phyloP scores from a whole-genome alignment of 2,797 vertebrate species.

The Nyctalus aviator region DNA sequence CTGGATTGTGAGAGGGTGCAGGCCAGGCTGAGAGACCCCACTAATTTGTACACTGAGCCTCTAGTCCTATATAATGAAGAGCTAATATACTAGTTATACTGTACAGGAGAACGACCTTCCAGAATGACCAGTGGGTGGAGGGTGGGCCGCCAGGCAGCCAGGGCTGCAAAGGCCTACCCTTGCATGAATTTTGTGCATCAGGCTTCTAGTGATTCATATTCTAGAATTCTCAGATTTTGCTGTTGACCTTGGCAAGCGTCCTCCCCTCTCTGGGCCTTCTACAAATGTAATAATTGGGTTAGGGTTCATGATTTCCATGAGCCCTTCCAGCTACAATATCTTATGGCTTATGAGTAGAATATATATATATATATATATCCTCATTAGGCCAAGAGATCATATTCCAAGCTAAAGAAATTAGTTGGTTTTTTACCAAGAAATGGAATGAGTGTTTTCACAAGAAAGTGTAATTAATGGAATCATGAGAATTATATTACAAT shows the following conservation, averaged over 20 bases:
- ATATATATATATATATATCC: background rate
- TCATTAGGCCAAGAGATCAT: conserved; percentile 39
- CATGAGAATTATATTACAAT: conserved; percentile 62
- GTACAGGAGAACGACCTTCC: too few relatives aligned
- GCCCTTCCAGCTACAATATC: background rate
- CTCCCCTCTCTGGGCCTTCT: background rate
- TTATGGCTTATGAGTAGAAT: conserved; percentile 26
- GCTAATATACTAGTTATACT: too few relatives aligned
- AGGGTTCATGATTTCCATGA: background rate
- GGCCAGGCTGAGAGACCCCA: too few relatives aligned
- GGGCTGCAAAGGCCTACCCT: too few relatives aligned
- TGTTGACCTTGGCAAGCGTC: conserved; percentile 4
- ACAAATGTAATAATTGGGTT: background rate
- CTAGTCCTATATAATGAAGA: too few relatives aligned
- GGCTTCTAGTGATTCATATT: background rate
- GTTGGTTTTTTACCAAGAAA: conserved; percentile 53
- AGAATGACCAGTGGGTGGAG: too few relatives aligned
- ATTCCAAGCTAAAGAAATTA: conserved; percentile 52
- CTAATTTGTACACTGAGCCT: too few relatives aligned
- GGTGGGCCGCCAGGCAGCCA: too few relatives aligned
- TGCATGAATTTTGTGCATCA: too few relatives aligned
- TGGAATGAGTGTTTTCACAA: conserved; percentile 67
- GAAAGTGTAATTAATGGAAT: conserved; percentile 53
- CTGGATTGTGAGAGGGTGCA: too few relatives aligned
- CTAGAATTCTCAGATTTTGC: background rate